Percentiles rank a stretch among this genome's conserved stretches.
Conservation (phyloP, 2,888 invertebrate species). For the Julus scanicus region DNA sequence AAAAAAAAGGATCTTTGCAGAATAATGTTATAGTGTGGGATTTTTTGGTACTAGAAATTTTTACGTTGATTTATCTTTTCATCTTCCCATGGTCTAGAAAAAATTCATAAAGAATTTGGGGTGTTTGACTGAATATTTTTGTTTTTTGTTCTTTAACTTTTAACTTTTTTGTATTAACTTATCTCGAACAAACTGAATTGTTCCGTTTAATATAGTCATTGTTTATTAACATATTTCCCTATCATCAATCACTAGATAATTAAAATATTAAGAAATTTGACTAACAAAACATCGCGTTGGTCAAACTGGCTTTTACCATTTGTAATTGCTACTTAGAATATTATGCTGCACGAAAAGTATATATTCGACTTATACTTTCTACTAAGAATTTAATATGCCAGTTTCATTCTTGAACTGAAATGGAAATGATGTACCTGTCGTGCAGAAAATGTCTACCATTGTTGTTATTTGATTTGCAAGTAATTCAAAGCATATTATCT, state of each 20-base stretch:
- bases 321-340: too few relatives aligned
- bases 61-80: background rate
- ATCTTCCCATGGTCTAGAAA: constrained; percentile 18
- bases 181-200: background rate
- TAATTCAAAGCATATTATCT: background rate
- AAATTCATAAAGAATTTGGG: background rate
- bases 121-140: background rate
- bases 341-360: too few relatives aligned
- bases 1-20: background rate
- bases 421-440: background rate
- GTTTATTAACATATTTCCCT: too few relatives aligned
- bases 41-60: background rate
- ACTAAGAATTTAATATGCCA: background rate
- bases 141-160: background rate
- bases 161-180: background rate
- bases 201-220: too few relatives aligned
- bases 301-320: too few relatives aligned
- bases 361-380: background rate
- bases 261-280: too few relatives aligned
- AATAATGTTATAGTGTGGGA: background rate
- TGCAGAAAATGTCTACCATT: background rate
- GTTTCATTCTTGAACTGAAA: background rate
- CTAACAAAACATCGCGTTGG: too few relatives aligned
- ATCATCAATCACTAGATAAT: too few relatives aligned
- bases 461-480: background rate